Percentiles rank a stretch among this genome's conserved stretches.
These are phyloP conservation scores for Eulacestoma nigropectus DNA, from an alignment of 2,113 vertebrate genomes.

Conservation along the genomic window DNA sequence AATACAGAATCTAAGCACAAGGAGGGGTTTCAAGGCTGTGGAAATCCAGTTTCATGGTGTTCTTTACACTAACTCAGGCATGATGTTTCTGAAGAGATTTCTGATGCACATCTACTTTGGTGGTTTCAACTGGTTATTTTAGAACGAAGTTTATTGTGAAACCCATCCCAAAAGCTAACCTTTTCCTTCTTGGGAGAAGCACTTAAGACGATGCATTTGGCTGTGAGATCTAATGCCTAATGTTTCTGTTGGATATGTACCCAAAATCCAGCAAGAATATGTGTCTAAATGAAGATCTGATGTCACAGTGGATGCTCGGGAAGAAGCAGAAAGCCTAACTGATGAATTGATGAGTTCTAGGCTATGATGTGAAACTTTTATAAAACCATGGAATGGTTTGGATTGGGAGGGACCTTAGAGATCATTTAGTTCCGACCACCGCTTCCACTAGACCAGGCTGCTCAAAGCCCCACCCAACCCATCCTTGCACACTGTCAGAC, in stretches of 20 bases:
- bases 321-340: background rate
- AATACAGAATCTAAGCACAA: background rate
- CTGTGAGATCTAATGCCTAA: background rate
- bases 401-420: background rate
- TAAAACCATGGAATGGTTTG: background rate
- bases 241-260: background rate
- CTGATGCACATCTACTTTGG: background rate
- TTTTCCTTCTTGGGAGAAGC: background rate
- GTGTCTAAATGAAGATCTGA: background rate
- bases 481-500: background rate
- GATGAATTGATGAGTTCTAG: background rate
- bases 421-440: fast-evolving
- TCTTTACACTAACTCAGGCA: background rate
- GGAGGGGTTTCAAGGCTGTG: background rate
- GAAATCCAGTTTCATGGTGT: background rate
- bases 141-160: background rate
- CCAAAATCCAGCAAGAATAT: background rate
- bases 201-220: background rate
- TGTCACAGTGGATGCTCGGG: background rate
- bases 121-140: background rate
- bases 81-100: background rate
- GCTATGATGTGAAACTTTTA: background rate
- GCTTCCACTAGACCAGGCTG: background rate
- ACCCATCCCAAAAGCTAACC: background rate
- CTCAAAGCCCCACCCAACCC: background rate